Evolutionary conservation across 2,113 vertebrate species (phyloP).

Genomic region (Ranitomeya imitator): DNA sequence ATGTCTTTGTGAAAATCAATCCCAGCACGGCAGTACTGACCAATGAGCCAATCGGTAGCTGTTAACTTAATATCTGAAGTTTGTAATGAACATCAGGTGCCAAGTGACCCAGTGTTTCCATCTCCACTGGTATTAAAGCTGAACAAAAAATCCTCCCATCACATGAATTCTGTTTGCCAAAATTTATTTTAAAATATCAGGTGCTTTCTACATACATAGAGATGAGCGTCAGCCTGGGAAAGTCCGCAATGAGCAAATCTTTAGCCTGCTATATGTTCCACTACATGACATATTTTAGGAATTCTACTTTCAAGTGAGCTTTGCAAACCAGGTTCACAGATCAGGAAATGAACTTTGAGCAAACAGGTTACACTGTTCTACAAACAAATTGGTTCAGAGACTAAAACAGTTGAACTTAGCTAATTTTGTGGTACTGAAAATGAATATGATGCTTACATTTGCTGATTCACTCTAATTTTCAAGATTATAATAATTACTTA

Average conservation of each 20-base stretch:
- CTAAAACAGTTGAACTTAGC: too few species aligned
- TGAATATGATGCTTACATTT: too few species aligned
- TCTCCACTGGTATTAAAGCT: too few species aligned
- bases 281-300: not conserved
- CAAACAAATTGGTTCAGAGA: too few species aligned
- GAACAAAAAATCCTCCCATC: not conserved
- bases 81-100: too few species aligned
- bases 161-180: not conserved
- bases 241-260: conserved; percentile 32
- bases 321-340: not conserved
- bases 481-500: not conserved
- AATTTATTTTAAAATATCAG: not conserved
- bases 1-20: too few species aligned
- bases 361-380: not conserved
- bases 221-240: not conserved
- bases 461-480: not conserved
- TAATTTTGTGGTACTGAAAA: too few species aligned
- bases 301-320: not conserved
- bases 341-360: not conserved
- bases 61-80: too few species aligned
- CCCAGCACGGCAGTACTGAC: too few species aligned
- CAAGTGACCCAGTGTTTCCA: not conserved
- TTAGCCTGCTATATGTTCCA: not conserved
- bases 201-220: not conserved
- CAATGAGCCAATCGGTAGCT: too few species aligned